Evolutionary conservation across 2,888 invertebrate genomes (phyloP), one percentile per base, ranked within the genome.

Genomic region (Gibbula magus): DNA sequence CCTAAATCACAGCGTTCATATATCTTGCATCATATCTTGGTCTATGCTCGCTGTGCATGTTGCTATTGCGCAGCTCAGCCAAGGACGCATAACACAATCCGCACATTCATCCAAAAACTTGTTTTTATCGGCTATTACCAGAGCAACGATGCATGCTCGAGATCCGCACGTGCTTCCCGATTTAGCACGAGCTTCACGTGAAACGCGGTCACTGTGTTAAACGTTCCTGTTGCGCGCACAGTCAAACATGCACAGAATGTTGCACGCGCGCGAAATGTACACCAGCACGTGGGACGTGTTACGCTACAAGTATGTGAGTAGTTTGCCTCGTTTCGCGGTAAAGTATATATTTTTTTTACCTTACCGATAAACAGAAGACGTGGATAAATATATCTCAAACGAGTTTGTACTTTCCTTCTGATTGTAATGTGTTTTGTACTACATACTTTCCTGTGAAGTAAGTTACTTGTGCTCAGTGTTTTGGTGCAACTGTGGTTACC

Each of bases 171-270:
- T 61, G 61, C 61, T 61, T 32, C 25, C 25, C 61, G 16, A 61
- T 25, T 32, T 45, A 25, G 61, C 61, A 25, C 16, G 61, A 16
- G 61, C 61, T 32, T 61, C 61, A 29, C 61, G 61, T 18, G 61
- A 61, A 61, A 29, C 29, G n/a, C 61, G 61, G 61, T 61, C 61
- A 61, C 61, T 61, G 61, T 61, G 61, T 61, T 61, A 61, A n/a
- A 29, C 61, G 29, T 61, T 22, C 61, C 5, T 25, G 61, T 61
- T 61, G 29, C 25, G 61, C 61, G 25, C 25, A 61, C 61, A 25
- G 16, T 2, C 10, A 29, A 25, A 18, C 29, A 61, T 61, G 61
- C 29, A 29, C n/a, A 61, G 29, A 61, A 61, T 61, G 61, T 25
- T 25, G 61, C 61, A 61, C 61, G 61, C 61, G 61, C 61, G 22